These are phyloP conservation scores for Syngnathus rostellatus DNA, from an alignment of 2,797 vertebrate species.

Conservation along the genomic window DNA sequence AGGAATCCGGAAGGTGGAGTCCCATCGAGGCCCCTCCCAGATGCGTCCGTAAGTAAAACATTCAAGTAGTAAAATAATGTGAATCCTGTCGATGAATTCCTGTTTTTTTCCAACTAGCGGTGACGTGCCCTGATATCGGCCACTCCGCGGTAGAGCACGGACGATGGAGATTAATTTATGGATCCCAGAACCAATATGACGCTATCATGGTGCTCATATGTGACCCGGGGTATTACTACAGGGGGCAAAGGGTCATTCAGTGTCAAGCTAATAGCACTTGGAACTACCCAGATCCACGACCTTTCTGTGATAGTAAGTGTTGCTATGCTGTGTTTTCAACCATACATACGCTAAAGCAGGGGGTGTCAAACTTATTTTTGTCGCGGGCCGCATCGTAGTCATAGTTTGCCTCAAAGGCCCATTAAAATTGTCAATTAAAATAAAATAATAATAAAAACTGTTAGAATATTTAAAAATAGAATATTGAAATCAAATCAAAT, in stretches of 20 bases:
- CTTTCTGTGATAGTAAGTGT: conserved; percentile 86
- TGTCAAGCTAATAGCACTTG: conserved; percentile 88
- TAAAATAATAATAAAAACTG: too few relatives aligned
- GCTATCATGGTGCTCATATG: conserved; percentile 94
- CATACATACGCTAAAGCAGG: too few relatives aligned
- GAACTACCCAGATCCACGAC: conserved; percentile 83
- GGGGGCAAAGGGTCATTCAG: conserved; percentile 83
- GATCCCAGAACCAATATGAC: conserved; percentile 89
- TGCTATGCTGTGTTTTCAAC: too few relatives aligned
- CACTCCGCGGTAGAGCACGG: conserved; percentile 87
- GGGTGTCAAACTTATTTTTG: too few relatives aligned
- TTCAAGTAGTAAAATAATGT: too few relatives aligned
- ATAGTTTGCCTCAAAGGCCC: too few relatives aligned
- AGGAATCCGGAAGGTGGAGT: conserved; percentile 86
- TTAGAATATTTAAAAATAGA: too few relatives aligned
- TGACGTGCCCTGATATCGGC: conserved; percentile 83
- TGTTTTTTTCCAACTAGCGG: conserved; percentile 63
- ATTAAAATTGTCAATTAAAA: too few relatives aligned
- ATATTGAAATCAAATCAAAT: too few relatives aligned
- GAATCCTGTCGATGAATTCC: neutral
- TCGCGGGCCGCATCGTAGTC: too few relatives aligned
- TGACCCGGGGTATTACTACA: conserved; percentile 94
- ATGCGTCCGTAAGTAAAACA: conserved; percentile 78
- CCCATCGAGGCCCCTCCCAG: conserved; percentile 77
- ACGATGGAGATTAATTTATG: conserved; percentile 91